Percentiles rank a stretch among this genome's conserved stretches.
Evolutionary conservation across 2,888 invertebrate species (phyloP).

Genomic region (Drosophila affinis): DNA sequence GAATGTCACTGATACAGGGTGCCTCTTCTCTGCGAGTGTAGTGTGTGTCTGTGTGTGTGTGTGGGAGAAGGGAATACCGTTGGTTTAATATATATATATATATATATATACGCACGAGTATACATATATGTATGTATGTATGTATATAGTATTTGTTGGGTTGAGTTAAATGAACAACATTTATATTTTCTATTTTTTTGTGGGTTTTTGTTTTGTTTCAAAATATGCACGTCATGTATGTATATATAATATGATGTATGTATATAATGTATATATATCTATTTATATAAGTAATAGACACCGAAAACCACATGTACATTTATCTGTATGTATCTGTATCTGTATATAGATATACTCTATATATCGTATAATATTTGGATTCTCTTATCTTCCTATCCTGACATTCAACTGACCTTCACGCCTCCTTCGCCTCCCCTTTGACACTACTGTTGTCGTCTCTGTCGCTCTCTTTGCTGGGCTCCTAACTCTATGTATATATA

Average conservation of each 20-base stretch:
- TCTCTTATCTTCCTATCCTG: constrained; percentile 20
- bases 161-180: constrained; percentile 71
- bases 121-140: background rate
- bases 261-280: constrained; percentile 56
- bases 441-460: constrained; percentile 1
- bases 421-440: background rate
- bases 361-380: constrained; percentile 49
- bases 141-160: constrained; percentile 25
- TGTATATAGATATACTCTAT: constrained; percentile 65
- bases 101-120: constrained; percentile 18
- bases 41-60: constrained; percentile 18
- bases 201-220: constrained; percentile 41
- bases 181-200: constrained; percentile 60
- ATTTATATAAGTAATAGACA: constrained; percentile 72
- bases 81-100: constrained; percentile 30
- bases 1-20: constrained; percentile 3
- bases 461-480: constrained; percentile 20
- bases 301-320: constrained; percentile 80
- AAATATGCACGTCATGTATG: constrained; percentile 47
- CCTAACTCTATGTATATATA: constrained; percentile 26
- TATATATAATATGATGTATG: constrained; percentile 48
- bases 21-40: constrained; percentile 19
- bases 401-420: background rate
- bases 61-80: constrained; percentile 50
- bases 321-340: constrained; percentile 66